Conservation (phyloP, 2,797 vertebrate genomes). For the Urophycis tenuis region DNA sequence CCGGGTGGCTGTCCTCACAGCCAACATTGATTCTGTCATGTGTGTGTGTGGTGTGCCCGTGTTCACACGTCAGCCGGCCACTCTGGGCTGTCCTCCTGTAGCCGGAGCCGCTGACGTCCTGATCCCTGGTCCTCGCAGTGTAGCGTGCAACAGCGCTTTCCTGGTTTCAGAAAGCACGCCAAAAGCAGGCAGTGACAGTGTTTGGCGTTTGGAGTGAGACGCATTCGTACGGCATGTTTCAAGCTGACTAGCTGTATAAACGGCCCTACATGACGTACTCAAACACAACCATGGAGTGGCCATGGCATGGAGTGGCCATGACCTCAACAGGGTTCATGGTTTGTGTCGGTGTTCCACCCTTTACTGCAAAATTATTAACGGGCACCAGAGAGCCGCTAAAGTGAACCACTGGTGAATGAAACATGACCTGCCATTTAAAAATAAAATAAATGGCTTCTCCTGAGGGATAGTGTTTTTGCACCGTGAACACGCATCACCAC, state of each 20-base stretch:
- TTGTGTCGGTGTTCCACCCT: neutral
- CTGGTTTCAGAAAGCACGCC: too few species aligned
- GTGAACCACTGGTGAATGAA: constrained; percentile 14
- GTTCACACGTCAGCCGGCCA: neutral
- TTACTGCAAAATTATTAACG: neutral
- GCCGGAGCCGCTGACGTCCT: neutral
- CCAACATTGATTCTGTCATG: neutral
- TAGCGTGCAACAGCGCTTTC: too few species aligned
- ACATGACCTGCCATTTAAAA: constrained; percentile 28
- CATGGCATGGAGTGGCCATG: neutral
- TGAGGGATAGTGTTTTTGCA: neutral
- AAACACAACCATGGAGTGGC: neutral
- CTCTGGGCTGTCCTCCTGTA: neutral
- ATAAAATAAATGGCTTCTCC: constrained; percentile 12
- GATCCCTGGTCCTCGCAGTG: neutral
- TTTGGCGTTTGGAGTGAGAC: too few species aligned
- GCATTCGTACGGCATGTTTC: too few species aligned
- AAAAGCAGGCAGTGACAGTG: too few species aligned
- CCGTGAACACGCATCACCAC: neutral
- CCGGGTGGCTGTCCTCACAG: neutral
- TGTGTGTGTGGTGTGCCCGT: neutral
- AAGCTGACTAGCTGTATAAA: too few species aligned
- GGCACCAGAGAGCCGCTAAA: constrained; percentile 17
- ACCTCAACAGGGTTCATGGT: neutral
- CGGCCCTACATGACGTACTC: too few species aligned